Conservation (phyloP, 1,140 invertebrate genomes). For the Cyrtorhinus lividipennis region DNA sequence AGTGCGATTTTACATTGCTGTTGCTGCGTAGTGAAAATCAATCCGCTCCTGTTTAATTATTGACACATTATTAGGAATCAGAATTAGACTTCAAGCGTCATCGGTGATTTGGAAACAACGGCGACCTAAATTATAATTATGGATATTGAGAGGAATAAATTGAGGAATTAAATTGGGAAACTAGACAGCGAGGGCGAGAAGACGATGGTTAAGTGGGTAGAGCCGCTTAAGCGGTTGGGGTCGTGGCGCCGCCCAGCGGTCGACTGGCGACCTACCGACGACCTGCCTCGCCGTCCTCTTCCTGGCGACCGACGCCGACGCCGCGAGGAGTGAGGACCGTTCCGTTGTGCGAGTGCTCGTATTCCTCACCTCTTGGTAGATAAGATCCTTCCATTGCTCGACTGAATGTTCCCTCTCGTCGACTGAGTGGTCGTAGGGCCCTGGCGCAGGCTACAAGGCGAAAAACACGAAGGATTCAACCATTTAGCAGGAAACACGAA, state of each 20-base stretch:
- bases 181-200: neutral
- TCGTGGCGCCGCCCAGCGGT: no score
- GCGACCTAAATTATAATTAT: no score
- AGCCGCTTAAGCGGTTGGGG: neutral
- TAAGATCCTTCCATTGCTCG: conserved; percentile 97
- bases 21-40: no score
- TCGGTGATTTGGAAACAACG: no score
- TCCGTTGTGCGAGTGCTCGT: conserved; percentile 24
- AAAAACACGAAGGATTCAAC: no score
- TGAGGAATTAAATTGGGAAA: neutral
- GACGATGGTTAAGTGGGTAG: neutral
- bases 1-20: no score
- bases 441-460: conserved; percentile 78
- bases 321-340: neutral
- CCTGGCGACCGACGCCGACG: neutral
- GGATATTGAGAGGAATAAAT: no score
- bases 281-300: neutral
- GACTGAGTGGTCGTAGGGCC: conserved; percentile 92
- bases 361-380: conserved; percentile 83
- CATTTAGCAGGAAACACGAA: no score
- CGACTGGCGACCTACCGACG: conserved; percentile 13
- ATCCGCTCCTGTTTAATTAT: no score
- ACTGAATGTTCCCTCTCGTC: conserved; percentile 97
- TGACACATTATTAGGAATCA: no score
- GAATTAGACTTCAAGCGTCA: no score